Percentiles rank a stretch among this genome's conserved stretches.
Conservation (phyloP, 64 coral and sea anemone species). For the Porites australiensis region DNA sequence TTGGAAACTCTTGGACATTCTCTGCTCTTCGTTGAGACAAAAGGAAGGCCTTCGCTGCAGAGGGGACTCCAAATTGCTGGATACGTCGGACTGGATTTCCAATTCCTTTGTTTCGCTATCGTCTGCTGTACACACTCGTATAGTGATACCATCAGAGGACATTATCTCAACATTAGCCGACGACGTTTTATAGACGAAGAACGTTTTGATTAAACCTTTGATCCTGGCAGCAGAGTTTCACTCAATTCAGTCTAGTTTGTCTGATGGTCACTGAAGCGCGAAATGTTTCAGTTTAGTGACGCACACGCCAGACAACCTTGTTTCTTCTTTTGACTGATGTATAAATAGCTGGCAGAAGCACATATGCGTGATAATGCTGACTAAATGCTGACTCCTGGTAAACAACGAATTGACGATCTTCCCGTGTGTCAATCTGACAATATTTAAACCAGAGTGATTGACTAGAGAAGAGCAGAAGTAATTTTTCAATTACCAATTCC, state of each 20-base stretch:
- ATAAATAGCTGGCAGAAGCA: not conserved
- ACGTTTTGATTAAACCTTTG: not conserved
- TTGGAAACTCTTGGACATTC: slow-evolving; percentile 25
- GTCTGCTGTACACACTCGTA: not conserved
- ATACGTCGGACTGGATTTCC: not conserved
- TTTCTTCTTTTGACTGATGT: not conserved
- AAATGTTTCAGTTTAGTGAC: not conserved
- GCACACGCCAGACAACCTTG: not conserved
- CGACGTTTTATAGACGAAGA: no score
- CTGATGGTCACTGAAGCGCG: slow-evolving; percentile 11
- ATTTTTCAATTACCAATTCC: not conserved
- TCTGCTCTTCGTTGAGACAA: slow-evolving; percentile 44
- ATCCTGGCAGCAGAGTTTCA: not conserved
- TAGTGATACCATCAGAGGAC: not conserved
- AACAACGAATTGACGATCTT: not conserved
- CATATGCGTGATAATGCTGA: no score
- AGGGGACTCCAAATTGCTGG: not conserved
- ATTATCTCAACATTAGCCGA: not conserved
- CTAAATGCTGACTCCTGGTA: no score
- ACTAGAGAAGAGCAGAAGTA: not conserved
- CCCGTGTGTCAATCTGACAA: not conserved
- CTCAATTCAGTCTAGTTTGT: not conserved
- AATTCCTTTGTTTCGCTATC: not conserved
- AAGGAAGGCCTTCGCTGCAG: not conserved
- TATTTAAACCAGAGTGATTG: not conserved